Evolutionary conservation across 2,888 invertebrate species (phyloP), one percentile per base, ranked within the genome.

Genomic region (Bimastos eiseni): DNA sequence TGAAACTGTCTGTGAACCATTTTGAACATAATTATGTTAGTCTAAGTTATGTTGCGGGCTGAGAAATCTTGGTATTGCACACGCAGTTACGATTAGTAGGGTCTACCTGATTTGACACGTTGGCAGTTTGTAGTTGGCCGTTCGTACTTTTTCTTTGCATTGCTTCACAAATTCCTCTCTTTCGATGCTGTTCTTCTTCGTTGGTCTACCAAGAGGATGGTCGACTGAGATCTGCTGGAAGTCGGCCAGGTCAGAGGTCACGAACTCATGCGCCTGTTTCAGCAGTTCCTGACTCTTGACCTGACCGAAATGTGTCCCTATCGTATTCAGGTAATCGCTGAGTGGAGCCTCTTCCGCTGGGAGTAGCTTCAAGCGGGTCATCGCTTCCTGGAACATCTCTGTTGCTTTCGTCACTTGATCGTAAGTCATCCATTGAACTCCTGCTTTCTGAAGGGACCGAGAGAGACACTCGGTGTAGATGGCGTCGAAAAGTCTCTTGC

Each of bases 291-390:
- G 92, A 36, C 91, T 90, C 84, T 92, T 92, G 49, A 92, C 91
- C 44, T 91, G 91, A 11, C 92, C 92, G 89, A 92, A 92, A 37
- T 92, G 90, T n/a, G 86, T 89, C 89, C 91, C 92, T 70, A 92
- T 92, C 44, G 92, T 92, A 83, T 92, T 92, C 44, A 92, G 89
- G 88, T 92, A 92, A 70, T 92, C 92, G 91, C 92, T 89, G 13
- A 92, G 90, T 17, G 90, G 90, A 1, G 89, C 36, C 30, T 91
- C 89, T 33, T 90, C 90, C 19, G 49, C 83, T 4, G 91, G 49
- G 34, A 92, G 88, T 55, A 92, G 92, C 33, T 90, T 90, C 30
- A 92, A 88, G 13, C 90, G 30, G 33, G 89, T 37, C 33, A 92
- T 88, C 36, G 83, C 24, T 49, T 91, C 91, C 83, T 92, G 91